These are phyloP conservation scores for Yponomeuta malinellus DNA, from an alignment of 2,888 invertebrate genomes.

Conservation along the genomic window DNA sequence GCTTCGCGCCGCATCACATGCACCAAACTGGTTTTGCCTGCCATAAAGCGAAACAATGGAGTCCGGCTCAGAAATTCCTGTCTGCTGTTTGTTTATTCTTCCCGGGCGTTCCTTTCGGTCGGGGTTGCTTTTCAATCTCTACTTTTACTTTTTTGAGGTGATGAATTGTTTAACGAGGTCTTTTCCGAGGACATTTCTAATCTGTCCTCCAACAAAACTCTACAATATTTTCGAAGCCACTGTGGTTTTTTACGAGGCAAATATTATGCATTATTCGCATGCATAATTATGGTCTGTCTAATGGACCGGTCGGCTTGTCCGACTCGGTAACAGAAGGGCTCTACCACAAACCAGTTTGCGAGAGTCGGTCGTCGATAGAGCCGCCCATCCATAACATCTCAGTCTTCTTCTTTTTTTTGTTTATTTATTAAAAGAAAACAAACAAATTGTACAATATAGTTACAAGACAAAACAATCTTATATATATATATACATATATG, in stretches of 20 bases:
- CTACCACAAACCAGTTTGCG: slow-evolving; percentile 61
- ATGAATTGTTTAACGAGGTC: background rate
- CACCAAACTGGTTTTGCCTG: slow-evolving; percentile 48
- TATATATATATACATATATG: too few relatives aligned
- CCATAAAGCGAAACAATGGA: slow-evolving; percentile 34
- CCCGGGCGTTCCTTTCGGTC: slow-evolving; percentile 3
- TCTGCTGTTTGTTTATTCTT: slow-evolving; percentile 16
- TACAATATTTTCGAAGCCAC: background rate
- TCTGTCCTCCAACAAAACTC: background rate
- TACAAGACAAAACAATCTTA: too few relatives aligned
- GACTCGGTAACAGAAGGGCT: slow-evolving; percentile 46
- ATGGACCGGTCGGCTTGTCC: slow-evolving; percentile 36
- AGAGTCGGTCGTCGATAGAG: slow-evolving; percentile 32
- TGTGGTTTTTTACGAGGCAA: background rate
- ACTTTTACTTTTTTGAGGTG: background rate
- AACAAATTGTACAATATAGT: too few relatives aligned
- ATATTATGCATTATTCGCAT: slow-evolving; percentile 31
- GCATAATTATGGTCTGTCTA: slow-evolving; percentile 22
- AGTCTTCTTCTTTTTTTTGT: background rate
- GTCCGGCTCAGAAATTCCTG: slow-evolving; percentile 12
- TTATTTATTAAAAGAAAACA: too few relatives aligned
- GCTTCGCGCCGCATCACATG: slow-evolving; percentile 41
- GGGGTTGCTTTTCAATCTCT: background rate
- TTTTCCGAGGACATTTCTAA: background rate
- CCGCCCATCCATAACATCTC: background rate